Evolutionary conservation across 2,113 vertebrate genomes (phyloP).

Genomic region (Mirza zaza): DNA sequence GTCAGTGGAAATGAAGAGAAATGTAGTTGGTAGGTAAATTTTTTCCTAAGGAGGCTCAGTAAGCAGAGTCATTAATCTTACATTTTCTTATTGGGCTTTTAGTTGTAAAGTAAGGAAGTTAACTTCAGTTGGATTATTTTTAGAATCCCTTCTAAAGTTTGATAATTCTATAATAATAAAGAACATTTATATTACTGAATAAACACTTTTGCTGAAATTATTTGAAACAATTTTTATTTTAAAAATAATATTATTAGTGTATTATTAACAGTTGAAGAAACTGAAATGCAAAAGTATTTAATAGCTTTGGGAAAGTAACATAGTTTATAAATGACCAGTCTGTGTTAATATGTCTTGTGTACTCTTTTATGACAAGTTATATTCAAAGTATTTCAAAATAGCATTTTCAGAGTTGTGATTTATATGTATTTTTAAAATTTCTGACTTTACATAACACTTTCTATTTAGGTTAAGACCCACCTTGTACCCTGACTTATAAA

Average conservation of each 20-base stretch:
- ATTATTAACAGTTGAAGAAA: slow-evolving; percentile 22
- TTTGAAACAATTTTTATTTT: slow-evolving; percentile 16
- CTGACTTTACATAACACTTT: neutral
- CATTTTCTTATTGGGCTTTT: slow-evolving; percentile 1
- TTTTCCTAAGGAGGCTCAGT: neutral
- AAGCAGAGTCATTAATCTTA: neutral
- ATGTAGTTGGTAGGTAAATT: neutral
- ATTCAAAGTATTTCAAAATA: neutral
- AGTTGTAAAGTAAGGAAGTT: slow-evolving; percentile 1
- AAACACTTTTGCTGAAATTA: neutral
- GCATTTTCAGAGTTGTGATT: neutral
- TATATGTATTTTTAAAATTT: neutral
- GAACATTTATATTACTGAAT: neutral
- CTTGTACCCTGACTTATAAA: neutral
- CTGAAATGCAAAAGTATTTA: neutral
- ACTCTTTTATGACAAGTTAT: neutral
- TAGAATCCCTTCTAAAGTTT: neutral
- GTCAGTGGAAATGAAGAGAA: neutral
- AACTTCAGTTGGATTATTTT: neutral
- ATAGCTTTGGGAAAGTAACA: neutral
- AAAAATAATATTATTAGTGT: neutral
- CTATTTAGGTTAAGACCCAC: neutral
- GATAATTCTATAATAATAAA: neutral
- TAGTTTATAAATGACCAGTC: neutral
- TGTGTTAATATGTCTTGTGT: neutral